A percentile compares a stretch with the other conserved stretches of the same genome.
Evolutionary conservation across 2,113 vertebrate genomes (phyloP).

Genomic region (Athene cunicularia): DNA sequence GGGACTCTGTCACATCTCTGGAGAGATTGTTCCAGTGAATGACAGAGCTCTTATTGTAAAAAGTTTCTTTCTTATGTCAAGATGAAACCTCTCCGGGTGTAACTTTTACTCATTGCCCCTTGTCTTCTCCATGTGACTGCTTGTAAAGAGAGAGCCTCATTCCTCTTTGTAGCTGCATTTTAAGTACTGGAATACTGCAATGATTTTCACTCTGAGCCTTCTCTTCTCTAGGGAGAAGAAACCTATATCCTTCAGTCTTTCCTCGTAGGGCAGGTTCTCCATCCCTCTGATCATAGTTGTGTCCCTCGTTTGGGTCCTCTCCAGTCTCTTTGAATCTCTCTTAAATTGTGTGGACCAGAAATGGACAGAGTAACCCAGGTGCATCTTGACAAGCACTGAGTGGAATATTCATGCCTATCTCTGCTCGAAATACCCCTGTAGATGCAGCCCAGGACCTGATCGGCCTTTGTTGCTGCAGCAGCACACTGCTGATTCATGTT

Average conservation of each 20-base stretch:
- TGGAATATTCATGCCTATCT: not conserved
- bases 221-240: not conserved
- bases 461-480: not conserved
- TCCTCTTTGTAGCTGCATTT: too few relatives aligned
- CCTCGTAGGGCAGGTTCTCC: not conserved
- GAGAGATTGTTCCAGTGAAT: too few relatives aligned
- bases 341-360: not conserved
- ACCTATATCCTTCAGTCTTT: not conserved
- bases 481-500: not conserved
- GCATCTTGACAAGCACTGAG: not conserved
- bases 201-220: too few relatives aligned
- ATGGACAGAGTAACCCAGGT: not conserved
- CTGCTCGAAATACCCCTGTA: not conserved
- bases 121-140: too few relatives aligned
- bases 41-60: too few relatives aligned
- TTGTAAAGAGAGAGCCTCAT: too few relatives aligned
- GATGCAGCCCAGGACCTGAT: too few relatives aligned
- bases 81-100: too few relatives aligned
- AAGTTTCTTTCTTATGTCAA: too few relatives aligned
- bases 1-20: too few relatives aligned
- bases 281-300: not conserved
- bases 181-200: too few relatives aligned
- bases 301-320: not conserved
- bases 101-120: too few relatives aligned
- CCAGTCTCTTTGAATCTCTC: not conserved